Percentiles rank a stretch among this genome's conserved stretches.
These are phyloP conservation scores for Lycia hirtaria DNA, from an alignment of 2,888 invertebrate species.

Conservation along the genomic window DNA sequence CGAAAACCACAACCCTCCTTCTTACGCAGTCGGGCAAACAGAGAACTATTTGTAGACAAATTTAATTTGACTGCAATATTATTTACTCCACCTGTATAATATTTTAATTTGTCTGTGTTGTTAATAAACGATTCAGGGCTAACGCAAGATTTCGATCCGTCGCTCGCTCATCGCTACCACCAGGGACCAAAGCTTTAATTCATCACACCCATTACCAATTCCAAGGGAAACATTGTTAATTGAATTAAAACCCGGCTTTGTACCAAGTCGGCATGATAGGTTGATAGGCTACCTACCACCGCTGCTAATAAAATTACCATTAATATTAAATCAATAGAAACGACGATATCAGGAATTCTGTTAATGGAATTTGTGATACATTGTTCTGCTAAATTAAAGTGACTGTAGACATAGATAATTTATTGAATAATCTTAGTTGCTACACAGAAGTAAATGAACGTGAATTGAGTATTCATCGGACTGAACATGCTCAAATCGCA, in stretches of 20 bases:
- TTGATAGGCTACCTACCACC: constrained; percentile 33
- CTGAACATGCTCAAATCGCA: no score
- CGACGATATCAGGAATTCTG: constrained; percentile 35
- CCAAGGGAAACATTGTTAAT: constrained; percentile 57
- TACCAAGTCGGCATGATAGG: constrained; percentile 29
- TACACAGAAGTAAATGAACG: not conserved
- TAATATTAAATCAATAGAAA: constrained; percentile 56
- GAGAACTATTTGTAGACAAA: no score
- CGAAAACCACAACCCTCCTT: no score
- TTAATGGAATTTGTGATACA: constrained; percentile 31
- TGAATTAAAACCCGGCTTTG: constrained; percentile 52
- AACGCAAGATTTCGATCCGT: constrained; percentile 1
- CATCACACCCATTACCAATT: constrained; percentile 51
- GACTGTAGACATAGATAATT: constrained; percentile 16
- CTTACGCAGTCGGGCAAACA: no score
- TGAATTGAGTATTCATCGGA: no score
- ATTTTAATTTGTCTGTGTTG: no score
- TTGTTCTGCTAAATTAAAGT: constrained; percentile 18
- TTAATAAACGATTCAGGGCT: no score
- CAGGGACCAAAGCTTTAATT: constrained; percentile 40
- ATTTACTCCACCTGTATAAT: no score
- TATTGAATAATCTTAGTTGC: not conserved
- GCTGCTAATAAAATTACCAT: constrained; percentile 56
- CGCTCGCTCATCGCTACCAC: constrained; percentile 4
- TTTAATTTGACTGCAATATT: no score